Base-by-base conservation (phyloP, 2,888 invertebrate genomes). In the Philereme vetulata region DNA sequence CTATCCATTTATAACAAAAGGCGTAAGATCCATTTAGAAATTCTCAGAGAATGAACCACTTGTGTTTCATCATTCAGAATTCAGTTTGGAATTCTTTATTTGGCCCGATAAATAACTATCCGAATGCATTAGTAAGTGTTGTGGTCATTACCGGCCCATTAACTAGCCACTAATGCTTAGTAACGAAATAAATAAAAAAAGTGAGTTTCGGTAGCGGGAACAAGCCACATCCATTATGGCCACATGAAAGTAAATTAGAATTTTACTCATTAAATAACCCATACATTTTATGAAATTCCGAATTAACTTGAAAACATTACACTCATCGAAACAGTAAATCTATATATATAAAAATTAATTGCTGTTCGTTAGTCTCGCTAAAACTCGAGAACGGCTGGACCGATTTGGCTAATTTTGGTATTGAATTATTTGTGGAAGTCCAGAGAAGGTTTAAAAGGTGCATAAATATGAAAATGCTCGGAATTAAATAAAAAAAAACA, bases 111-210 rank as follows among this genome's bases (percentile, higher is more conserved):
- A 45, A 56, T 65, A 64, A 56, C 60, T 56, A 46, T 60, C 47
- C 52, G 50, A 62, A 64, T 62, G 62, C 72, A 78, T 80, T 75
- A 75, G 72, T 78, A 72, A 72, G 76, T 75, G 78, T 72, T 71
- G 70, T 62, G 65, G 56, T 67, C 72, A 77, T 80, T 75, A 80
- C 59, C 56, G 64, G 59, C 42, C 70, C 76, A 78, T 73, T 77
- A 76, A 68, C 54, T 62, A 55, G 50, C 54, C 55, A 67, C 62
- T 60, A 60, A 67, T 66, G 61, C 58, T 66, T 65, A 65, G 69
- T 65, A 66, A 70, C 21, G 21, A 52, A 68, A 67, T 68, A 72
- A 67, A 69, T 72, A 73, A 70, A 76, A 71, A 57, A 56, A 51
- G 48, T 52, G 55, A 73, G 68, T 74, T 69, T 71, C 70, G 66